Percentiles rank a stretch among this genome's conserved stretches.
phyloP scores from a whole-genome alignment of 1,140 invertebrate species.

The Heliothis subflexa region DNA sequence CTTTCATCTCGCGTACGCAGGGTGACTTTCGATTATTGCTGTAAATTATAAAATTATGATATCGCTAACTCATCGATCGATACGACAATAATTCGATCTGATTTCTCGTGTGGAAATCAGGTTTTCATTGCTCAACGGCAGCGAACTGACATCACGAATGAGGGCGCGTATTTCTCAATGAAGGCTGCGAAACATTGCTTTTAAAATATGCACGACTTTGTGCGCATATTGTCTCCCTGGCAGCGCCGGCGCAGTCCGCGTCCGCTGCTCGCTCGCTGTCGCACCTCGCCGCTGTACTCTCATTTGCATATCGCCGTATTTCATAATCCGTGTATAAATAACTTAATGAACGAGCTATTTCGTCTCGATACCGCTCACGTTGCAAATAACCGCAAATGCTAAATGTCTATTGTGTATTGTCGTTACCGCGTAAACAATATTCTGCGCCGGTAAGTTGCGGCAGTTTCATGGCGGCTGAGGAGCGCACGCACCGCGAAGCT shows the following conservation, averaged over 20 bases:
- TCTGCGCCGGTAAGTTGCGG: not conserved
- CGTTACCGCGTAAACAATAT: not conserved
- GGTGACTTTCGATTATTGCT: not conserved
- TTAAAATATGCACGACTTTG: constrained; percentile 82
- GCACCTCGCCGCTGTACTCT: not conserved
- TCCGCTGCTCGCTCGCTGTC: not conserved
- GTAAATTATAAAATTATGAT: not conserved
- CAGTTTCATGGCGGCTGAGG: not conserved
- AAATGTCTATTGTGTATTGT: constrained; percentile 9
- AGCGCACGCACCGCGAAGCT: not conserved
- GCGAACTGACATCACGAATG: constrained; percentile 81
- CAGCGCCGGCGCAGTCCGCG: constrained; percentile 43
- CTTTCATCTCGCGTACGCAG: constrained; percentile 21
- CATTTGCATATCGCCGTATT: constrained; percentile 4
- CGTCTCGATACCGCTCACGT: constrained; percentile 3
- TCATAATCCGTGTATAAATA: constrained; percentile 32
- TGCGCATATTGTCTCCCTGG: constrained; percentile 65
- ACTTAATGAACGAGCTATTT: constrained; percentile 13
- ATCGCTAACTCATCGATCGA: constrained; percentile 29
- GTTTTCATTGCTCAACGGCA: constrained; percentile 78
- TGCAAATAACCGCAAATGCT: constrained; percentile 33
- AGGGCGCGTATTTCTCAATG: constrained; percentile 82
- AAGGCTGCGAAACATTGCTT: constrained; percentile 81
- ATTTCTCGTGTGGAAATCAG: constrained; percentile 82
- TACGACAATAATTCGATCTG: constrained; percentile 73